Conservation (phyloP, 1,140 invertebrate species). For the Rhizoglyphus robini region DNA sequence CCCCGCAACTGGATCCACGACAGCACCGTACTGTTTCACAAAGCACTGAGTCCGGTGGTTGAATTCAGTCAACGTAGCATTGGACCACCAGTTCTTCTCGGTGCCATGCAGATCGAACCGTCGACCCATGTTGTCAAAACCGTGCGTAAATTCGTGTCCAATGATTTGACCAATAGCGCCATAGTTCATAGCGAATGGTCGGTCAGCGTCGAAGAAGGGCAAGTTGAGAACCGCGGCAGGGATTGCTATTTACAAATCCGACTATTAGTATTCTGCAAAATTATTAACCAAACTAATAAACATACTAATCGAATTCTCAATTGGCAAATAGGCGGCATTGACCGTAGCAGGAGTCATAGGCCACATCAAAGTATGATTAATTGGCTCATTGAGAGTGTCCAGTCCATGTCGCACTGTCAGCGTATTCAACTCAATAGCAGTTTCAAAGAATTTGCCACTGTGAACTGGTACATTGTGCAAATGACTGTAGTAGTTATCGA, state of each 20-base stretch:
- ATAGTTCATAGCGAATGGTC: constrained; percentile 57
- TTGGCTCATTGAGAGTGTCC: not conserved
- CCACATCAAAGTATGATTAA: constrained; percentile 9
- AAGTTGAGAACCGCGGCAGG: constrained; percentile 79
- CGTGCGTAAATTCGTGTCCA: constrained; percentile 36
- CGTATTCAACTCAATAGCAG: not conserved
- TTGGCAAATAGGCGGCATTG: constrained; percentile 48
- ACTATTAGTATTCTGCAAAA: not conserved
- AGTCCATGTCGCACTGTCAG: not conserved
- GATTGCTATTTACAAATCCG: constrained; percentile 33
- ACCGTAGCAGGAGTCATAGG: constrained; percentile 25
- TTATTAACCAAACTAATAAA: too few species aligned
- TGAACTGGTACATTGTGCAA: constrained; percentile 26
- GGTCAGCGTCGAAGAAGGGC: constrained; percentile 64
- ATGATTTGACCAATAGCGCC: constrained; percentile 27
- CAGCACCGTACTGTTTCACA: constrained; percentile 68
- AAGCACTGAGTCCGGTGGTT: constrained; percentile 64
- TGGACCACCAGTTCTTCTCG: constrained; percentile 70
- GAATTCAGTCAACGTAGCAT: constrained; percentile 55
- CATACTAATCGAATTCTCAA: constrained; percentile 37
- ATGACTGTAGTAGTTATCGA: constrained; percentile 37
- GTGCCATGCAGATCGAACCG: constrained; percentile 29
- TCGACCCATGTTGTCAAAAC: constrained; percentile 43
- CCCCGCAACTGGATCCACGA: constrained; percentile 33
- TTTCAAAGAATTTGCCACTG: not conserved